Base-by-base conservation (phyloP, 2,888 invertebrate species). In the Hanleya hanleyi region DNA sequence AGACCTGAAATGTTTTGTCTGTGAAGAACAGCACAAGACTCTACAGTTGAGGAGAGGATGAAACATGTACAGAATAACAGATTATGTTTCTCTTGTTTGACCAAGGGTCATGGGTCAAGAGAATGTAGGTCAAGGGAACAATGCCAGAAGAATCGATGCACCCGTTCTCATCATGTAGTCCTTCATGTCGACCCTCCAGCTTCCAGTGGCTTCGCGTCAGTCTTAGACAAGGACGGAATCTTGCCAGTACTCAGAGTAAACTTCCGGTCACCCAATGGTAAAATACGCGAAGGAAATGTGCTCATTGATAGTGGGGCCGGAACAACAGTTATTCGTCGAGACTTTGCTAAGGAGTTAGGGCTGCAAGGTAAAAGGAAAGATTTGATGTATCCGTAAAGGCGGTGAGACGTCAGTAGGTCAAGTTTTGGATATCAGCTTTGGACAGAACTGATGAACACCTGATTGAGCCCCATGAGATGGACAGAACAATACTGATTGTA, bases 401-500 rank as follows among this genome's bases (percentile, higher is more conserved):
- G 64, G 73, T 33, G 22, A 65, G 26, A 33, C 32, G 2, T 7
- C 64, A 61, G 22, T 15, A 64, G 26, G 33, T 68, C 2, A 68
- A 61, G 36, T 68, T 62, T 29, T 62, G 68, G 68, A 29, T 72
- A 22, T 72, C 68, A 12, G 18, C 61, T 1, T 7, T 72, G 22
- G 18, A 33, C 18, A 15, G 62, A 18, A 62, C 35, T 9, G 68
- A 72, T 29, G 72, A 72, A 37, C 67, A 51, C 26, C 49, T 35
- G 26, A 47, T 67, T 12, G 72, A 67, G 22, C 67, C 72, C 6
- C 62, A 72, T 68, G 72, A 68, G 36, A 38, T 72, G 5, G 68
- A 72, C 33, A 62, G 69, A 36, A 72, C 72, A 22, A 47, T 65
- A 15, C n/a, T 69, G 4, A 68, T 26, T 69, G 72, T 72, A 6